These are phyloP conservation scores for Popillia japonica DNA, from an alignment of 1,140 invertebrate species.

Conservation along the genomic window DNA sequence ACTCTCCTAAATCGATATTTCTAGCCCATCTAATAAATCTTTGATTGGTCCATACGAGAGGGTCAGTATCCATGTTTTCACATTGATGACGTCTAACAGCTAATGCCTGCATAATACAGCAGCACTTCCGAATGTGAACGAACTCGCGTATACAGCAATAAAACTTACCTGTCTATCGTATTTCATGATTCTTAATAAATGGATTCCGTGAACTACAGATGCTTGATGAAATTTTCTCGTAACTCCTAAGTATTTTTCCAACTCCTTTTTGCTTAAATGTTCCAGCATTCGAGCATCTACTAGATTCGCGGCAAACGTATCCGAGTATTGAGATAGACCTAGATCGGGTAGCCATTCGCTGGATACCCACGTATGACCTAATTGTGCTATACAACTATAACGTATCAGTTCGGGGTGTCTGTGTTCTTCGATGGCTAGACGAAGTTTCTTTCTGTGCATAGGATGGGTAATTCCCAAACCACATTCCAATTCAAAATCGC, in stretches of 20 bases:
- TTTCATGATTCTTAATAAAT: conserved; percentile 88
- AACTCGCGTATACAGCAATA: neutral
- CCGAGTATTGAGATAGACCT: conserved; percentile 87
- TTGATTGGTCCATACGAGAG: conserved; percentile 94
- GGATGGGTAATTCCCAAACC: conserved; percentile 88
- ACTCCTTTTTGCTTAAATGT: conserved; percentile 90
- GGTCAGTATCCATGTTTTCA: conserved; percentile 87
- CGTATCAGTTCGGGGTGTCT: conserved; percentile 83
- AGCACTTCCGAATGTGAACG: neutral
- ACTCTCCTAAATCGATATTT: conserved; percentile 92
- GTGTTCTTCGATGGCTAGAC: conserved; percentile 93
- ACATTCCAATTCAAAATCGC: conserved; percentile 86
- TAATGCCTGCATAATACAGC: conserved; percentile 70
- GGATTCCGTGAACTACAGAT: conserved; percentile 91
- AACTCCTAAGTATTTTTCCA: conserved; percentile 90
- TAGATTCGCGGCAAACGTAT: conserved; percentile 87
- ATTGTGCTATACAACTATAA: conserved; percentile 84
- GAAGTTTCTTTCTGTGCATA: conserved; percentile 90
- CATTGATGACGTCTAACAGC: conserved; percentile 87
- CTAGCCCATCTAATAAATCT: conserved; percentile 91
- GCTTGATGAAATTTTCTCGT: conserved; percentile 93
- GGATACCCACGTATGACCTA: conserved; percentile 91
- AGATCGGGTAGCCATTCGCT: conserved; percentile 91
- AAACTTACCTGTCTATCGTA: conserved; percentile 86
- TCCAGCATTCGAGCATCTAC: conserved; percentile 93